Percentiles rank a stretch among this genome's conserved stretches.
These are phyloP conservation scores for Agapornis roseicollis DNA, from an alignment of 2,113 vertebrate species.

Conservation along the genomic window DNA sequence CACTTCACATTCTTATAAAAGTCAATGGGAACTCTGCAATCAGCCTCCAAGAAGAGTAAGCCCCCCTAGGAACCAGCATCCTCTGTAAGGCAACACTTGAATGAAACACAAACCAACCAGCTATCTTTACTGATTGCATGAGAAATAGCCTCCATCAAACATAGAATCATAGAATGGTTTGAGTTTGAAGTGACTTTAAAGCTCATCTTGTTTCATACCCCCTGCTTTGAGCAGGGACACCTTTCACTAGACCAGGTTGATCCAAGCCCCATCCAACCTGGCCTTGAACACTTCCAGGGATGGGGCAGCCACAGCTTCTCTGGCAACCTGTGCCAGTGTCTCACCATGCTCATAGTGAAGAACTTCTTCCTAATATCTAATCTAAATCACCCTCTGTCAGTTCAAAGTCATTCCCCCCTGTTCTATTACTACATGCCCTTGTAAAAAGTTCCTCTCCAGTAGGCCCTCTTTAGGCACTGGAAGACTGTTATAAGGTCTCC, in stretches of 20 bases:
- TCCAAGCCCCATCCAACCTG: background rate
- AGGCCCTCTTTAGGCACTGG: background rate
- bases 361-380: background rate
- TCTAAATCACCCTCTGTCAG: background rate
- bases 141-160: background rate
- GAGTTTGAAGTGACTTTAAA: background rate
- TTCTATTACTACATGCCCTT: background rate
- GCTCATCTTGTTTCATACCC: background rate
- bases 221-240: background rate
- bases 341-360: background rate
- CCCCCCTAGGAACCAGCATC: background rate
- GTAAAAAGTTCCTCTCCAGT: background rate
- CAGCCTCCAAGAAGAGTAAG: background rate
- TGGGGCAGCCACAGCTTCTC: background rate
- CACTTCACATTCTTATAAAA: background rate
- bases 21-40: background rate
- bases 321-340: background rate
- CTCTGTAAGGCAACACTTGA: accelerated
- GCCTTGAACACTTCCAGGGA: background rate
- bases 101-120: background rate
- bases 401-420: background rate
- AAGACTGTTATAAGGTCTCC: background rate
- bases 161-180: background rate
- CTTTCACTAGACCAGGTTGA: background rate
- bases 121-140: background rate